Conservation (phyloP, 2,797 vertebrate species). For the Mormyrus proboscirostris region DNA sequence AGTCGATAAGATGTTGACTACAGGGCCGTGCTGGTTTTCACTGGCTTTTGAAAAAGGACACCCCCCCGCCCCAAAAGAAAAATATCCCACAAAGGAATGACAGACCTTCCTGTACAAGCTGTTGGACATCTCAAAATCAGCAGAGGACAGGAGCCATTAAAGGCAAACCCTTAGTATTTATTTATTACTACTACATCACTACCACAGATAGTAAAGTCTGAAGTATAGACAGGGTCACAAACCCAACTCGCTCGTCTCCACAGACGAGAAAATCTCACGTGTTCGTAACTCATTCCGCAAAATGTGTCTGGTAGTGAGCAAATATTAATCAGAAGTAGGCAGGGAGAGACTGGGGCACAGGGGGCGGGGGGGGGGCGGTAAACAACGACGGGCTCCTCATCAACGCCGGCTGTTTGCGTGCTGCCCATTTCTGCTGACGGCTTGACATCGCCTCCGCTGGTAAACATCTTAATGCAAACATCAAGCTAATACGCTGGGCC, state of each 20-base stretch:
- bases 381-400: background rate
- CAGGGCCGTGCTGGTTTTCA: background rate
- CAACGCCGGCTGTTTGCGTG: background rate
- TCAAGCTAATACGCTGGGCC: background rate
- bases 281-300: background rate
- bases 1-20: background rate
- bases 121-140: background rate
- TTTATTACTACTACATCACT: background rate
- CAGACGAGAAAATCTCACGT: background rate
- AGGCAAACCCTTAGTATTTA: background rate
- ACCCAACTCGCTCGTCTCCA: background rate
- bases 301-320: background rate
- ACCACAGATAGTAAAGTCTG: background rate
- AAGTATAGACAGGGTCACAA: background rate
- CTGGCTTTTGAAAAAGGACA: background rate
- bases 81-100: background rate
- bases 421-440: background rate
- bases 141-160: background rate
- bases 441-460: background rate
- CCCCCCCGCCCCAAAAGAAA: background rate
- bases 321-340: constrained; percentile 5
- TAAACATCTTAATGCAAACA: constrained; percentile 15
- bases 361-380: background rate
- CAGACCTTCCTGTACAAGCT: background rate
- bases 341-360: background rate